phyloP scores from a whole-genome alignment of 1,140 invertebrate genomes.

The Drosophila orosa region DNA sequence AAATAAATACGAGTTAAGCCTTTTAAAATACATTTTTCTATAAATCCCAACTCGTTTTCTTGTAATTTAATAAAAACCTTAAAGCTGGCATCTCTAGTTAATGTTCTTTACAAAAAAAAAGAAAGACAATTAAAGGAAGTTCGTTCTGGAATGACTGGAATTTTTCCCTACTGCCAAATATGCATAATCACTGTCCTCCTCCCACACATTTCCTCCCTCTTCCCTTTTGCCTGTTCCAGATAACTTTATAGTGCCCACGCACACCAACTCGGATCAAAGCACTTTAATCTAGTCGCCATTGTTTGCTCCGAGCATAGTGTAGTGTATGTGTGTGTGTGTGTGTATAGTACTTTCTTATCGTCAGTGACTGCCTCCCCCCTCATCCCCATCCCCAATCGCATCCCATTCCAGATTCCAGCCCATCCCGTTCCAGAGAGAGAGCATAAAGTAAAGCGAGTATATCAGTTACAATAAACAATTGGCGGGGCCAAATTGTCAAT shows the following conservation, averaged over 20 bases:
- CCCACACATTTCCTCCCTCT: too few species aligned
- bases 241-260: constrained; percentile 36
- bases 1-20: neutral
- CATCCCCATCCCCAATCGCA: neutral
- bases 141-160: neutral
- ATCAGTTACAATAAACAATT: constrained; percentile 48
- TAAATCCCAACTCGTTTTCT: too few species aligned
- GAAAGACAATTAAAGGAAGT: neutral
- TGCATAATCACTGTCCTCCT: constrained; percentile 11
- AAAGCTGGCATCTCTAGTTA: too few species aligned
- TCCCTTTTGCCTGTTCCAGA: constrained; percentile 22
- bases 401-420: constrained; percentile 9
- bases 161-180: constrained; percentile 3
- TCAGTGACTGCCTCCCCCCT: neutral
- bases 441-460: constrained; percentile 13
- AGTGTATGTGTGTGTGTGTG: neutral
- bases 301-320: constrained; percentile 28
- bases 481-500: constrained; percentile 22
- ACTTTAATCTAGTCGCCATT: constrained; percentile 45
- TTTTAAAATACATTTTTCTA: neutral
- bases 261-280: constrained; percentile 22
- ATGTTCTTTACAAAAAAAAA: too few species aligned
- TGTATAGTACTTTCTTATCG: constrained; percentile 26
- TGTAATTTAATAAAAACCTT: too few species aligned
- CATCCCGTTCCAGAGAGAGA: neutral